Percentiles rank a stretch among this genome's conserved stretches.
These are phyloP conservation scores for Phoenicopterus ruber DNA, from an alignment of 2,113 vertebrate genomes.

Conservation along the genomic window DNA sequence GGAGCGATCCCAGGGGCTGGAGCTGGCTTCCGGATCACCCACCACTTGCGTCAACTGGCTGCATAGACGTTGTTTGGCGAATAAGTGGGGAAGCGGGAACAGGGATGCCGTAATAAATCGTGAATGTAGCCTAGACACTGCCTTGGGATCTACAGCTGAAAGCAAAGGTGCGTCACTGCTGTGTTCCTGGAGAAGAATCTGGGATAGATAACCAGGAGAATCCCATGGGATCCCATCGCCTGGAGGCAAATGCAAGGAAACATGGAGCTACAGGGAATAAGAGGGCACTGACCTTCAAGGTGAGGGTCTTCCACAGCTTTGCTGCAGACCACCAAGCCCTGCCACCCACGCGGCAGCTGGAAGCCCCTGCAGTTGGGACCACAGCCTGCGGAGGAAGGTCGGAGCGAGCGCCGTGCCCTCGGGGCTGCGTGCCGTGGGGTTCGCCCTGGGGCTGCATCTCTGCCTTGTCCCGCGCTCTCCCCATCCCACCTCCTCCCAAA, in stretches of 20 bases:
- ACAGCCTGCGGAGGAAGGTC: neutral
- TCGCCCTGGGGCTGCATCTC: neutral
- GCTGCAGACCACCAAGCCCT: neutral
- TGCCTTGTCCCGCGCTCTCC: neutral
- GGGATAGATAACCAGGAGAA: neutral
- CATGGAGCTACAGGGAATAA: neutral
- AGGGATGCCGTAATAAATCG: neutral
- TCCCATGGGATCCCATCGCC: rapidly evolving
- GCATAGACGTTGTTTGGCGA: neutral
- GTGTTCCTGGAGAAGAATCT: neutral
- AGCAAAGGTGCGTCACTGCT: neutral
- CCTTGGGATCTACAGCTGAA: neutral
- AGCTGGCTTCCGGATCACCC: neutral
- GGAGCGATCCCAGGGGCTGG: neutral
- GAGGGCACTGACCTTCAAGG: neutral
- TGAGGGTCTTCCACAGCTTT: neutral
- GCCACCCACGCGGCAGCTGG: neutral
- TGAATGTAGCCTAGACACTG: neutral
- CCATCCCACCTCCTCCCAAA: neutral
- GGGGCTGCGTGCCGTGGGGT: rapidly evolving
- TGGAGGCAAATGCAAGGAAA: neutral
- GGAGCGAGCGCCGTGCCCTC: rapidly evolving
- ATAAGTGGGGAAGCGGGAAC: neutral
- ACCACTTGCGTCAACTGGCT: neutral
- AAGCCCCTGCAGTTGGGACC: rapidly evolving